Conservation (phyloP, 1,140 invertebrate species). For the Fopius arisanus region DNA sequence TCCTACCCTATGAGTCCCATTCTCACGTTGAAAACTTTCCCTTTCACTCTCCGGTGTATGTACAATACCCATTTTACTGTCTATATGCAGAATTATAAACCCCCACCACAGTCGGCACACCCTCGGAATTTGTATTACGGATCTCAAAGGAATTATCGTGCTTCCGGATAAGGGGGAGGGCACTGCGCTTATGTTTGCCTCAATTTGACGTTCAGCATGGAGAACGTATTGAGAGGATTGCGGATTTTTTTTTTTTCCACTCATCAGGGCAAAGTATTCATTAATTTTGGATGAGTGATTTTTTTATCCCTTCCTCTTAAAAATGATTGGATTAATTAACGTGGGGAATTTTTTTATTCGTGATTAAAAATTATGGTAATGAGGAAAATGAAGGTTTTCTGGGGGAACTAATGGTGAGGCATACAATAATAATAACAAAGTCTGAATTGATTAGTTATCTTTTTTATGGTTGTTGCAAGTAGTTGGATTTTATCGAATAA, state of each 20-base stretch:
- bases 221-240: slow-evolving; percentile 11
- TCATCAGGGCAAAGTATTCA: background rate
- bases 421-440: too few relatives aligned
- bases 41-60: slow-evolving; percentile 4
- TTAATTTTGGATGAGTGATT: background rate
- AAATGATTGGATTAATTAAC: background rate
- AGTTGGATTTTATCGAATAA: too few relatives aligned
- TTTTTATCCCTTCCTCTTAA: background rate
- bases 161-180: slow-evolving; percentile 1
- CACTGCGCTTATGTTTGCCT: background rate
- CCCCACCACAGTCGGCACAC: slow-evolving; percentile 12
- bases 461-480: too few relatives aligned
- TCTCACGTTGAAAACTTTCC: background rate
- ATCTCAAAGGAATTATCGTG: slow-evolving; percentile 32
- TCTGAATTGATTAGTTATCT: too few relatives aligned
- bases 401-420: background rate
- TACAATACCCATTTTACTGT: slow-evolving; percentile 1
- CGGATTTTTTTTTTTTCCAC: background rate
- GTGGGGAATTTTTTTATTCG: background rate
- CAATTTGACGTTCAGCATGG: background rate
- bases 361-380: background rate
- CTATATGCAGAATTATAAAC: slow-evolving; percentile 24
- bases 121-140: slow-evolving; percentile 30
- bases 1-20: background rate
- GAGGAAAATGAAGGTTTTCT: background rate